Percentiles rank a stretch among this genome's conserved stretches.
phyloP scores from a whole-genome alignment of 2,113 vertebrate species.

The Synodontis membranacea region DNA sequence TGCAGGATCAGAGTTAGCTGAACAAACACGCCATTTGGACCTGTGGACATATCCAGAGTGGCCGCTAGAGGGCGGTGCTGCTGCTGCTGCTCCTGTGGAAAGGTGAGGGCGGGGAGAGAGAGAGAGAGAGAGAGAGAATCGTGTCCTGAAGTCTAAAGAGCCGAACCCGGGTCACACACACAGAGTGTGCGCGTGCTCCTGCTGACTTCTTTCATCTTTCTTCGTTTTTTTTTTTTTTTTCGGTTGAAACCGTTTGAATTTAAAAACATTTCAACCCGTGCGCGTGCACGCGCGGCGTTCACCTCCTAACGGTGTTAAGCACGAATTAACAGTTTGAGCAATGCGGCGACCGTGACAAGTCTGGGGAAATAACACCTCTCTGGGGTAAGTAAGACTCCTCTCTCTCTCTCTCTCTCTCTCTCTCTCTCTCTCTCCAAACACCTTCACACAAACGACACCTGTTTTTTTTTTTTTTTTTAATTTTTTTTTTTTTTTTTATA shows the following conservation, averaged over 20 bases:
- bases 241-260: not conserved
- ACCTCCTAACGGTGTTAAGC: not conserved
- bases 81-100: not conserved
- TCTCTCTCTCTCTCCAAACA: not conserved
- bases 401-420: too few relatives aligned
- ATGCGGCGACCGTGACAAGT: constrained; percentile 23
- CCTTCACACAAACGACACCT: not conserved
- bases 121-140: constrained; percentile 9
- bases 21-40: not conserved
- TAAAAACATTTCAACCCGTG: too few relatives aligned
- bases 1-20: not conserved
- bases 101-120: constrained; percentile 6
- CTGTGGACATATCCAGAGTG: not conserved
- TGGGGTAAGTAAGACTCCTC: constrained; percentile 17
- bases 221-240: too few relatives aligned
- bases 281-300: not conserved
- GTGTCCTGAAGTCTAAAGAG: not conserved
- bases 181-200: not conserved
- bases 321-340: constrained; percentile 25
- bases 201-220: not conserved
- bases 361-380: not conserved
- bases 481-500: too few relatives aligned
- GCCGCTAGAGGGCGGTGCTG: not conserved
- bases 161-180: not conserved
- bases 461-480: too few relatives aligned